Percentiles rank a stretch among this genome's conserved stretches.
Conservation (phyloP, 2,113 vertebrate genomes). For the Leptosomus discolor region DNA sequence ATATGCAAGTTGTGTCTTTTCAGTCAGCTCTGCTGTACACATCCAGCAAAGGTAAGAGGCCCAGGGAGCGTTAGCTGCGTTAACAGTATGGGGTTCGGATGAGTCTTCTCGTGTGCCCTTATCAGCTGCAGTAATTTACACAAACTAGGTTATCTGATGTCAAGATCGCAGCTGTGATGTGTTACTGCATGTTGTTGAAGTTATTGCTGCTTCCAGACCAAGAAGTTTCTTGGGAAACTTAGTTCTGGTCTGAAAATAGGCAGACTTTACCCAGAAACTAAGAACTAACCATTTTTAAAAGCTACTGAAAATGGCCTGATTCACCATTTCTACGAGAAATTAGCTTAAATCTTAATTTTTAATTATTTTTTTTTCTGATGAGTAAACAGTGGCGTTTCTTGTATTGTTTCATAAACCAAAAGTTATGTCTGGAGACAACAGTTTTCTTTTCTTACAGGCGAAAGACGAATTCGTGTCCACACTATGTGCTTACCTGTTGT, state of each 20-base stretch:
- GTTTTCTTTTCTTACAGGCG: conserved; percentile 74
- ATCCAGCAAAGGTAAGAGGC: conserved; percentile 89
- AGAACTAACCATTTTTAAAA: neutral
- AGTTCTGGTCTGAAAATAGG: neutral
- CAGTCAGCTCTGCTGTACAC: conserved; percentile 97
- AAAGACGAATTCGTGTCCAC: conserved; percentile 94
- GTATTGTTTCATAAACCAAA: neutral
- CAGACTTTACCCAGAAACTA: neutral
- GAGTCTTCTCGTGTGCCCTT: neutral
- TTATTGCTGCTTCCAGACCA: neutral
- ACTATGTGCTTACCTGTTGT: conserved; percentile 95
- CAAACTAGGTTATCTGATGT: neutral
- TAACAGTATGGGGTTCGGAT: too few species aligned
- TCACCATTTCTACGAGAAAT: neutral
- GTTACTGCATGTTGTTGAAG: neutral
- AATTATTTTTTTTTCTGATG: neutral
- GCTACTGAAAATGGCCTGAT: neutral
- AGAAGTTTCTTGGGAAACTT: neutral
- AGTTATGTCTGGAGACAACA: neutral
- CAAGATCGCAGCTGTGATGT: neutral
- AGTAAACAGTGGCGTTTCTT: neutral
- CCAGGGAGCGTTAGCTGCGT: neutral
- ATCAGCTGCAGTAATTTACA: neutral
- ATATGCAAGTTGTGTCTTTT: conserved; percentile 92
- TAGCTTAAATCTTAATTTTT: neutral